Evolutionary conservation across 2,797 vertebrate species (phyloP).

Genomic region (Craterocephalus amniculus): DNA sequence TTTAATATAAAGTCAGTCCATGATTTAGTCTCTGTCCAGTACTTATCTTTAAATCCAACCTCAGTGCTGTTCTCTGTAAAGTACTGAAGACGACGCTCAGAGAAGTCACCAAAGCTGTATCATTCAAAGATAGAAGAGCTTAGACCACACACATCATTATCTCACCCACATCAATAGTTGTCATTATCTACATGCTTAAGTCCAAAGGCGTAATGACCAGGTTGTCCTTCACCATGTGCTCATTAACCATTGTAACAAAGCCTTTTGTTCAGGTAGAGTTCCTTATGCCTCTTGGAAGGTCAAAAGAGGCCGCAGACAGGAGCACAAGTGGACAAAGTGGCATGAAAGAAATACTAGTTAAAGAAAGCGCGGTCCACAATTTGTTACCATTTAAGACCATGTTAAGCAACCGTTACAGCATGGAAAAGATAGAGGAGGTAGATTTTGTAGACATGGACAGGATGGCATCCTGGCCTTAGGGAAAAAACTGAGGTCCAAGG

Average conservation of each 20-base stretch:
- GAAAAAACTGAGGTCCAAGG: constrained; percentile 37
- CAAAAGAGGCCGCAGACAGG: constrained; percentile 32
- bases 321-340: constrained; percentile 35
- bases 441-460: constrained; percentile 44
- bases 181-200: constrained; percentile 54
- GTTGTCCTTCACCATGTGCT: constrained; percentile 65
- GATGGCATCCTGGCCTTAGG: constrained; percentile 40
- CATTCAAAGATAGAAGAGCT: constrained; percentile 15
- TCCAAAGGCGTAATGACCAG: constrained; percentile 58
- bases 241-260: constrained; percentile 68
- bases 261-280: constrained; percentile 58
- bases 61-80: constrained; percentile 28
- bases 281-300: constrained; percentile 66
- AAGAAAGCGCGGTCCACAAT: constrained; percentile 19
- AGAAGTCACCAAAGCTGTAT: constrained; percentile 18
- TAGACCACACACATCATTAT: constrained; percentile 40
- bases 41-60: constrained; percentile 28
- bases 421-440: neutral
- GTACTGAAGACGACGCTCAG: neutral
- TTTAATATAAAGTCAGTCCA: neutral
- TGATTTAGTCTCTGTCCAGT: constrained; percentile 1
- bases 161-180: constrained; percentile 48
- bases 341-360: constrained; percentile 22
- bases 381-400: neutral
- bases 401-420: constrained; percentile 19